Conservation (phyloP, 1,140 invertebrate species). For the Scylla paramamosain region DNA sequence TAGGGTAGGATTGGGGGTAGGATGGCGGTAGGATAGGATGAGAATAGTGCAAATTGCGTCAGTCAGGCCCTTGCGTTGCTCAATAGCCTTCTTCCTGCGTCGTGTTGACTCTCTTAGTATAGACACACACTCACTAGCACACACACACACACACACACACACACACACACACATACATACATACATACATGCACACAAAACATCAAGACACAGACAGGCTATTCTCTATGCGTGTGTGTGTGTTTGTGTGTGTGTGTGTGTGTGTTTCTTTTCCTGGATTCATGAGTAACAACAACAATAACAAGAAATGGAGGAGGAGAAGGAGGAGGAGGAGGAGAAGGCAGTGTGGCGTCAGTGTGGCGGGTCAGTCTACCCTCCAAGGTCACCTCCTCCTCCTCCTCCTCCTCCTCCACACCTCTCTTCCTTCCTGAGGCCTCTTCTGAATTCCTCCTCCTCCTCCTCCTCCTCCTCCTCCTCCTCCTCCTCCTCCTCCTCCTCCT, state of each 20-base stretch:
- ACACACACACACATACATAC: not conserved
- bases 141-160: not conserved
- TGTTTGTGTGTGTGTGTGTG: no score
- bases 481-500: not conserved
- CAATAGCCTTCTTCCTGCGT: no score
- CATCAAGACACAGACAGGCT: no score
- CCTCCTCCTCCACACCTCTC: not conserved
- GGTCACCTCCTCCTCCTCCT: not conserved
- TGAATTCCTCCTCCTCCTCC: not conserved
- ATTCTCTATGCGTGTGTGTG: no score
- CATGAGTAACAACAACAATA: not conserved
- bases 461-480: not conserved
- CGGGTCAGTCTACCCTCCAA: conserved; percentile 9
- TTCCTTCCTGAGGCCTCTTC: not conserved
- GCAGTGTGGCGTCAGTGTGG: not conserved
- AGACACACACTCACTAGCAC: no score
- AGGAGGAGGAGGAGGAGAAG: not conserved
- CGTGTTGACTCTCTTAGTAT: no score
- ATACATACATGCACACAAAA: not conserved
- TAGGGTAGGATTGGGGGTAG: no score
- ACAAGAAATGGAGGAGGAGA: not conserved
- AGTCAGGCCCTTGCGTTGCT: no score
- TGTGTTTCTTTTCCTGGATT: no score
- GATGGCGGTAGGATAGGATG: no score
- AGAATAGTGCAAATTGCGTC: no score